Percentiles rank a stretch among this genome's conserved stretches.
Conservation (phyloP, 2,888 invertebrate species). For the Caenorhabditis angaria region DNA sequence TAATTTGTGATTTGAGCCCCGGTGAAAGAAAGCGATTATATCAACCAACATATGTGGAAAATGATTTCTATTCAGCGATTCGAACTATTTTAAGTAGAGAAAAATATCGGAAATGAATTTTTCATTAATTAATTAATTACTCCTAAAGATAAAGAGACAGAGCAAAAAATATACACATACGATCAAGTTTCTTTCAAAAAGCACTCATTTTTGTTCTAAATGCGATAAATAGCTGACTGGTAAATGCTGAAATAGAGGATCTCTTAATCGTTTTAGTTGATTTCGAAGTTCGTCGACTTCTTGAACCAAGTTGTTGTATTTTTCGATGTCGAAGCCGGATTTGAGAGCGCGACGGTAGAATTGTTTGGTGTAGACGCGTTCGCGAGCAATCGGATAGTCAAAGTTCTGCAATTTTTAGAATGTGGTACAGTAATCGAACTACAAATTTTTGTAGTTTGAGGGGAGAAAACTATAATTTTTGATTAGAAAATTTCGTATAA, state of each 20-base stretch:
- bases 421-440: too few relatives aligned
- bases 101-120: slow-evolving; percentile 34
- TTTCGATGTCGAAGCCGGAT: slow-evolving; percentile 61
- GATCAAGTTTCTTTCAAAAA: too few relatives aligned
- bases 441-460: too few relatives aligned
- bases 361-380: slow-evolving; percentile 64
- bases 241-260: slow-evolving; percentile 68
- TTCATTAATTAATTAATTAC: not conserved
- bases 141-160: slow-evolving; percentile 15
- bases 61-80: slow-evolving; percentile 78
- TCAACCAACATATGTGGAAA: slow-evolving; percentile 72
- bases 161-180: not conserved
- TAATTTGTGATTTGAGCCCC: slow-evolving; percentile 49
- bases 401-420: slow-evolving; percentile 67
- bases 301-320: slow-evolving; percentile 61
- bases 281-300: slow-evolving; percentile 56
- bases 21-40: slow-evolving; percentile 45
- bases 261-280: slow-evolving; percentile 62
- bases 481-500: too few relatives aligned
- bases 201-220: slow-evolving; percentile 42
- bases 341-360: slow-evolving; percentile 67
- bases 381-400: slow-evolving; percentile 63
- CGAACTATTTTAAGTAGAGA: slow-evolving; percentile 75
- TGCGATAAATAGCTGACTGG: slow-evolving; percentile 60
- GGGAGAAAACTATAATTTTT: too few relatives aligned